Base-by-base conservation (phyloP, 2,888 invertebrate genomes). In the Andrena chrysosceles region DNA sequence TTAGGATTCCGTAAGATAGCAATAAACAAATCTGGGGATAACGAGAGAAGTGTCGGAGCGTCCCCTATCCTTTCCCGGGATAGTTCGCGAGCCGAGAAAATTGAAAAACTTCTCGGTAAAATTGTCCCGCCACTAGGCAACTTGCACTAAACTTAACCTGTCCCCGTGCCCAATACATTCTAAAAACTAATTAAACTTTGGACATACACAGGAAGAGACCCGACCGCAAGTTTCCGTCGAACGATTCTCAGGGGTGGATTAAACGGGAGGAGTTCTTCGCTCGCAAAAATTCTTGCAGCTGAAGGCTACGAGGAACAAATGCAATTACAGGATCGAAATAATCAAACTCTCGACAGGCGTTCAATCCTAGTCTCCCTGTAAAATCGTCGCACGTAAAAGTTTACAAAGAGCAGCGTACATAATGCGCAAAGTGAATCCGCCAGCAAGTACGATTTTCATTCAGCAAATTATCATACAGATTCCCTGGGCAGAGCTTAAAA, bases 131-230 rank as follows among this genome's bases (percentile, higher is more conserved):
- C 87, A 84, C 89, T 91, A 84, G 85, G 26, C 60, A 85, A 90
- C 90, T 91, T 87, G 83, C 86, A 78, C 88, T 84, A 89, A 92
- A 93, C 91, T 93, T 91, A 85, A 85, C 85, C 81, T 73, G 78
- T 54, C 83, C 66, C 78, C 75, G 56, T 64, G 85, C 80, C 88
- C 90, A 85, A 88, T 89, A 89, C 89, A 87, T 92, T 92, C 93
- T 91, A 92, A 93, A 93, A 94, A 94, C 92, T 94, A 94, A 94
- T 94, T 93, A 94, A 94, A 94, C 93, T 93, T 93, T 91, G 88
- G 90, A 90, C 87, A 86, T 88, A 88, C 85, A 88, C 89, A 85
- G 84, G 86, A 81, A 85, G 83, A 83, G 85, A 78, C 63, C 69
- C 77, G 71, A 85, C 85, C 86, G 64, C 83, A 88, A 88, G 80